Conservation (phyloP, 2,888 invertebrate genomes). For the Lasioglossum morio region DNA sequence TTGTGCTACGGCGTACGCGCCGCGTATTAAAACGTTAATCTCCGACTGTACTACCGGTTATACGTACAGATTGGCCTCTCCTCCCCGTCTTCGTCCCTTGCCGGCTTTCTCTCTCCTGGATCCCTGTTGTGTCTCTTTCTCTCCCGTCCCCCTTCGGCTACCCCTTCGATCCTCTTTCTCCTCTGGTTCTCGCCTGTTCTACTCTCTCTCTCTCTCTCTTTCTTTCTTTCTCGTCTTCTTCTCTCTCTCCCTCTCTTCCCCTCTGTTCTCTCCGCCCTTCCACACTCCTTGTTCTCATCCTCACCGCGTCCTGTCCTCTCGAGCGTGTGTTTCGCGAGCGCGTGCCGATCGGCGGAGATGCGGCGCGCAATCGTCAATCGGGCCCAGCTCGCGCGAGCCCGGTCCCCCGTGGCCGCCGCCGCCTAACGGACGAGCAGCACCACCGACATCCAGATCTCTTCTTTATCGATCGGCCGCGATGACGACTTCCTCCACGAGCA, state of each 20-base stretch:
- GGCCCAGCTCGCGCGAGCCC: neutral
- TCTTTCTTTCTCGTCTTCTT: neutral
- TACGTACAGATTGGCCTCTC: conserved; percentile 66
- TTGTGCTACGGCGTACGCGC: conserved; percentile 67
- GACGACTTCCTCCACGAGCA: conserved; percentile 5
- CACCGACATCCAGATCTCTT: conserved; percentile 5
- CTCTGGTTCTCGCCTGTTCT: neutral
- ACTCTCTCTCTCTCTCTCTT: neutral
- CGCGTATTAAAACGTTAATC: conserved; percentile 82
- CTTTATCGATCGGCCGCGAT: conserved; percentile 21
- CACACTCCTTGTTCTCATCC: neutral
- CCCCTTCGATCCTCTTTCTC: conserved; percentile 10
- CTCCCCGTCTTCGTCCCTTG: conserved; percentile 36
- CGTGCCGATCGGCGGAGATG: conserved; percentile 58
- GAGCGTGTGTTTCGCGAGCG: conserved; percentile 56
- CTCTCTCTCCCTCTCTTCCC: neutral
- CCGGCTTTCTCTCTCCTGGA: conserved; percentile 29
- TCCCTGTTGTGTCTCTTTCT: conserved; percentile 37
- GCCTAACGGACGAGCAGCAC: neutral
- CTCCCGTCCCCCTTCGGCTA: conserved; percentile 13
- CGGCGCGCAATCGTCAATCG: conserved; percentile 12
- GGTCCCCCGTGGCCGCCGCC: neutral
- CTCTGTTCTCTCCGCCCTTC: neutral
- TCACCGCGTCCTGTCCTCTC: conserved; percentile 20
- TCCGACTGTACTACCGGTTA: conserved; percentile 79